phyloP scores from a whole-genome alignment of 2,888 invertebrate genomes.

The Athetis lepigone region DNA sequence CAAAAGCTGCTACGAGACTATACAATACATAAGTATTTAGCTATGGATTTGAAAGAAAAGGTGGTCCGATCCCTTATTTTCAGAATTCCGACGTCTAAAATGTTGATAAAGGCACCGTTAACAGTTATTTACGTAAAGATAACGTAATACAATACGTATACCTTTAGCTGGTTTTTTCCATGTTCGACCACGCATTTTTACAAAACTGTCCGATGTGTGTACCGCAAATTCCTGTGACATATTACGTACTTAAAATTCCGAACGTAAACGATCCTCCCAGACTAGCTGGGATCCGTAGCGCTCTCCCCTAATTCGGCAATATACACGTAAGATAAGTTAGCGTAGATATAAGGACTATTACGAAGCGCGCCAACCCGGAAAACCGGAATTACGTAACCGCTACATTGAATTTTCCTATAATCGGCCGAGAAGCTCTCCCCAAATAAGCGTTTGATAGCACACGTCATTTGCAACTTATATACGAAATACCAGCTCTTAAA shows the following conservation, averaged over 20 bases:
- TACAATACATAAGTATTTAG: no score
- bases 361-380: slow-evolving; percentile 84
- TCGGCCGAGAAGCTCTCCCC: slow-evolving; percentile 64
- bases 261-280: slow-evolving; percentile 9
- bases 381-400: slow-evolving; percentile 87
- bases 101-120: no score
- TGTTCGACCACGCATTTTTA: no score
- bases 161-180: no score
- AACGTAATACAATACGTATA: no score
- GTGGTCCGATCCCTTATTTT: no score
- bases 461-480: slow-evolving; percentile 40
- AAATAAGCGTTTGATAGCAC: slow-evolving; percentile 45
- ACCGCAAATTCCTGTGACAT: slow-evolving; percentile 3
- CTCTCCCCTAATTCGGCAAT: slow-evolving; percentile 29
- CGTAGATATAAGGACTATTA: slow-evolving; percentile 74
- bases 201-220: no score
- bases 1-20: no score
- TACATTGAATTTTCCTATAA: slow-evolving; percentile 87
- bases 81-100: no score
- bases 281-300: slow-evolving; percentile 10
- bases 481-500: slow-evolving; percentile 35
- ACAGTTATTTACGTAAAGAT: no score
- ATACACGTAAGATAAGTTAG: slow-evolving; percentile 35
- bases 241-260: background rate
- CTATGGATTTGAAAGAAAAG: no score